A percentile compares a stretch with the other conserved stretches of the same genome.
Evolutionary conservation across 2,888 invertebrate species (phyloP).

Genomic region (Apomyelois bistriatella): DNA sequence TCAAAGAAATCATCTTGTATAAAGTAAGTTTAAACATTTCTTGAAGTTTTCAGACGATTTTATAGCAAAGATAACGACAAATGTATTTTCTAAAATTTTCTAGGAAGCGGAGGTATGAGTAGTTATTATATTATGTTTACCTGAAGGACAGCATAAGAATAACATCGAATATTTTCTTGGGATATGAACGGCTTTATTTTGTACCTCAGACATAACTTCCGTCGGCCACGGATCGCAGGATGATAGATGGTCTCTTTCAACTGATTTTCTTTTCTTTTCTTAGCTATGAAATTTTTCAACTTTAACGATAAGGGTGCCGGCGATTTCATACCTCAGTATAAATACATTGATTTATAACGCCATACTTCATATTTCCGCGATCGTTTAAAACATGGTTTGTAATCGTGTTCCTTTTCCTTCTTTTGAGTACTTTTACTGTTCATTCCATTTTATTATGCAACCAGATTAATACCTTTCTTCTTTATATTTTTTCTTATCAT

Average conservation of each 20-base stretch:
- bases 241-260: conserved; percentile 61
- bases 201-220: conserved; percentile 57
- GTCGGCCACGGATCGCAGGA: conserved; percentile 45
- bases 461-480: too few species aligned
- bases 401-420: not conserved
- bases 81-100: too few species aligned
- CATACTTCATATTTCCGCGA: conserved; percentile 6
- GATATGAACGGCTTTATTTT: conserved; percentile 51
- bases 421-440: not conserved
- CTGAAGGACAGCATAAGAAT: not conserved
- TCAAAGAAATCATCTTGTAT: too few species aligned
- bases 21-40: too few species aligned
- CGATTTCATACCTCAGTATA: conserved; percentile 48
- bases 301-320: conserved; percentile 59
- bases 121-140: not conserved
- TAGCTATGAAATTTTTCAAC: conserved; percentile 65
- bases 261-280: conserved; percentile 60
- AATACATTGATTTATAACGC: conserved; percentile 57
- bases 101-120: too few species aligned
- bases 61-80: too few species aligned
- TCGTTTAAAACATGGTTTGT: not conserved
- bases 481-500: too few species aligned
- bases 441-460: too few species aligned
- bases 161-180: conserved; percentile 37
- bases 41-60: too few species aligned